Conservation (phyloP, 2,113 vertebrate genomes). For the Apaloderma vittatum region DNA sequence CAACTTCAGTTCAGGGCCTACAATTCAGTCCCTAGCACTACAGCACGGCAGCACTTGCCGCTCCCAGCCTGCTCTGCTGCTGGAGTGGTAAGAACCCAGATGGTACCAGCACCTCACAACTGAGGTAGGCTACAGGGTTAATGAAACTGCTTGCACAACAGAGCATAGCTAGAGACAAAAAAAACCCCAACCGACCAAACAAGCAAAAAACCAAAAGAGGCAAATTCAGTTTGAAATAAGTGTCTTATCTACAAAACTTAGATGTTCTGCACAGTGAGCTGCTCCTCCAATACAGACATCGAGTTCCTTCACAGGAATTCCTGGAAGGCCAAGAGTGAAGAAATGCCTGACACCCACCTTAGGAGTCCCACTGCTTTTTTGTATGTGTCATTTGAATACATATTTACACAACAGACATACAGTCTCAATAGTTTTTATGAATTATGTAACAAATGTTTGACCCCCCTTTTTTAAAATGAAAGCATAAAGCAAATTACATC, state of each 20-base stretch:
- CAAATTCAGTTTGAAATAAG: background rate
- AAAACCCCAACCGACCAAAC: too few relatives aligned
- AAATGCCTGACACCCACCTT: background rate
- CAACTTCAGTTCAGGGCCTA: too few relatives aligned
- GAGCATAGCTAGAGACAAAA: background rate
- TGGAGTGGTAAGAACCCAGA: background rate
- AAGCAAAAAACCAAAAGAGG: background rate
- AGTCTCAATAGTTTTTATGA: background rate
- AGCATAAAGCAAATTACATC: background rate
- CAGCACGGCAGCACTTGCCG: background rate
- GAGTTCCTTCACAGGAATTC: background rate
- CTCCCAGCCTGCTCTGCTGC: background rate
- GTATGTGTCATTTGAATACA: background rate
- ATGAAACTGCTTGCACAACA: background rate
- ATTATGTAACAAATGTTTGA: background rate
- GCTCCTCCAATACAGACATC: background rate
- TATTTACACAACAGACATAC: background rate
- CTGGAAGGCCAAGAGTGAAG: background rate
- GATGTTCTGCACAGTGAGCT: background rate
- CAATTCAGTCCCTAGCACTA: too few relatives aligned
- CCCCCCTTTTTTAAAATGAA: fast-evolving
- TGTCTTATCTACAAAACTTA: background rate
- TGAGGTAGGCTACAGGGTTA: background rate
- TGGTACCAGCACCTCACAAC: background rate
- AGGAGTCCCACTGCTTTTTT: background rate